Base-by-base conservation (phyloP, 2,888 invertebrate genomes). In the Lampropteryx suffumata region DNA sequence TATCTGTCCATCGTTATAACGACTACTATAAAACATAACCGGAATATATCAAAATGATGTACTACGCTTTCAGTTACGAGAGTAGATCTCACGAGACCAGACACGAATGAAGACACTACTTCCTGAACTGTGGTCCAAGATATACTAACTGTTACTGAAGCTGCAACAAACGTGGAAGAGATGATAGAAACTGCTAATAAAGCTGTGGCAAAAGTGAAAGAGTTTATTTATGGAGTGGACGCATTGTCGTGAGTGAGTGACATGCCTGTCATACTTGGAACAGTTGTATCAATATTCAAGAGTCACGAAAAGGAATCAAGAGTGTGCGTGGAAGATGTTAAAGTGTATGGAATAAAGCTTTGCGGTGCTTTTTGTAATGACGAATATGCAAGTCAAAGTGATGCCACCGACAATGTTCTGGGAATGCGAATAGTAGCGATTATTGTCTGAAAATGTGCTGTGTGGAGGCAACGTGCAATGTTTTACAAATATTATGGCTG, bases 61-160 rank as follows among this genome's bases (percentile, higher is more conserved):
- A 70, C 66, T 51, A 37, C 59, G 65, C 63, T 60, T 50, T 55
- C 50, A 48, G 45, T 62, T 66, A 61, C 52, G 60, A 67, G 68
- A 68, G 70, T 68, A 62, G 57, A 56, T 61, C 64, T 61, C 67
- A 64, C 62, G 65, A 17, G 46, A 30, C 40, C 12, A 67, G 71
- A 72, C 79, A 75, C 77, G 76, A 77, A 65, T 72, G 66, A 68
- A 65, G 71, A 67, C 68, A 48, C 40, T 40, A 27, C 17, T 48
- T 7, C 11, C 14, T 6, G 17, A 14, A 28, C 52, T 37, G 32
- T 27, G 32, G 32, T 5, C 1, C 13, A 35, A 30, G 45, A 50
- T 34, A 4, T 6, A 35, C 24, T n/a, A 33, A 37, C 42, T 47
- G 6, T 37, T 33, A 12, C 7, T 33, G 2, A 11, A 41, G 30